Conservation (phyloP, 2,113 vertebrate species). For the Calcarius ornatus region DNA sequence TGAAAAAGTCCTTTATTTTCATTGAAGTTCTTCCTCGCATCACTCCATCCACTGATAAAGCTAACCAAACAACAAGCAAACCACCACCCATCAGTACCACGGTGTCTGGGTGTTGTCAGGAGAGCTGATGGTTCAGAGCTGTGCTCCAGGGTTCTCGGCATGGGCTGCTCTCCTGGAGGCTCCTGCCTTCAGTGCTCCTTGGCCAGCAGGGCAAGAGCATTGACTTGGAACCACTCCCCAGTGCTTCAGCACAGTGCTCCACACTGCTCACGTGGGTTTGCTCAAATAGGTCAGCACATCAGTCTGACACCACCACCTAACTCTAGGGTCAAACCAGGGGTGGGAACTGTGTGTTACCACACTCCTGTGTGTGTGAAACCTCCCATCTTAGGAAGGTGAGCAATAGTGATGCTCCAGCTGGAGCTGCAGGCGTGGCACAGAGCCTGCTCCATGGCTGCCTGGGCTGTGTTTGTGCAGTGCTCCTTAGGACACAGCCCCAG, state of each 20-base stretch:
- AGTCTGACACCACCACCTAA: background rate
- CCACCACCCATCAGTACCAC: background rate
- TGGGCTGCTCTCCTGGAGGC: background rate
- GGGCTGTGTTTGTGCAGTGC: background rate
- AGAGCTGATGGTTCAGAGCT: conserved; percentile 6
- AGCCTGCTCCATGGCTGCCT: background rate
- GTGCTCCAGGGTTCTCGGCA: background rate
- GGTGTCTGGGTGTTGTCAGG: background rate
- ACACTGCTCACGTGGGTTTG: background rate
- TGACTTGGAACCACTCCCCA: background rate
- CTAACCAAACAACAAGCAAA: background rate
- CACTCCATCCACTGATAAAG: background rate
- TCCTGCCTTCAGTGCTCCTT: background rate
- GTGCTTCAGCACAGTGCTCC: background rate
- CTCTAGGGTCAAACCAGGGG: background rate
- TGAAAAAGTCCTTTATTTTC: background rate
- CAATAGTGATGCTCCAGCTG: background rate
- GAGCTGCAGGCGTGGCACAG: background rate
- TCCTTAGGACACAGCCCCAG: background rate
- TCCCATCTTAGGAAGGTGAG: background rate
- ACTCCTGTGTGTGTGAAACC: background rate
- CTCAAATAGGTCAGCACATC: background rate
- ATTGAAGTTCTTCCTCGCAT: background rate
- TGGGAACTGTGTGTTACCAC: background rate
- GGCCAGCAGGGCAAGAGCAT: background rate